Evolutionary conservation across 2,888 invertebrate genomes (phyloP), one percentile per base, ranked within the genome.

Genomic region (Coenonympha arcania): DNA sequence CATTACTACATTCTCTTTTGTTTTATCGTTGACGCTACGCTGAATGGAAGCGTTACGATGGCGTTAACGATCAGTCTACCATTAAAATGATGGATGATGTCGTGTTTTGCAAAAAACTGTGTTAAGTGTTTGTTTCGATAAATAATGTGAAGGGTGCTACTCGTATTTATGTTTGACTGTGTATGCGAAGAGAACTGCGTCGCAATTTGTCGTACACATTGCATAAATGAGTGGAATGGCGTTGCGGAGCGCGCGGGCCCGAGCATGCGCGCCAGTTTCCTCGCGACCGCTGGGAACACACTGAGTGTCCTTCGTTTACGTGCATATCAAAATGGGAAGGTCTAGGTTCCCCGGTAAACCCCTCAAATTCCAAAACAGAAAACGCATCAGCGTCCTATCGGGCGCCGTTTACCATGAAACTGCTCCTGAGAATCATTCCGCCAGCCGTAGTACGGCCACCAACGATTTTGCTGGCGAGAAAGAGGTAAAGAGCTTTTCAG

Each of bases 261-360:
- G 65, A 65, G 86, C 86, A 86, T 86, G 86, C 86, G 86, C 85
- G 84, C 84, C 79, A 83, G 83, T 85, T 80, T 79, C 78, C 71
- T 76, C 68, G 76, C 79, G 68, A 68, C 77, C 73, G 72, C 80
- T 79, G 69, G 81, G 76, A 84, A 79, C 83, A 79, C 82, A 86
- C 80, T 88, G 76, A 87, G 76, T 81, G 84, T 82, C 76, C 78
- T 83, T 85, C 87, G 87, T 86, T 83, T 82, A 81, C 77, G 77
- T 80, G 80, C 70, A 77, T 68, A 84, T 79, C 88, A 89, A 88
- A 87, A 92, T 92, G 92, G 92, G 91, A 87, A 90, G 91, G 87
- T 91, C 91, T 83, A 92, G 92, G 89, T 94, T 94, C 90, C 94
- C 94, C 76, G 94, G 94, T 75, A 94, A 93, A 89, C 94, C 94